Base-by-base conservation (phyloP, 2,888 invertebrate species). In the Cataglyphis altisquamis region DNA sequence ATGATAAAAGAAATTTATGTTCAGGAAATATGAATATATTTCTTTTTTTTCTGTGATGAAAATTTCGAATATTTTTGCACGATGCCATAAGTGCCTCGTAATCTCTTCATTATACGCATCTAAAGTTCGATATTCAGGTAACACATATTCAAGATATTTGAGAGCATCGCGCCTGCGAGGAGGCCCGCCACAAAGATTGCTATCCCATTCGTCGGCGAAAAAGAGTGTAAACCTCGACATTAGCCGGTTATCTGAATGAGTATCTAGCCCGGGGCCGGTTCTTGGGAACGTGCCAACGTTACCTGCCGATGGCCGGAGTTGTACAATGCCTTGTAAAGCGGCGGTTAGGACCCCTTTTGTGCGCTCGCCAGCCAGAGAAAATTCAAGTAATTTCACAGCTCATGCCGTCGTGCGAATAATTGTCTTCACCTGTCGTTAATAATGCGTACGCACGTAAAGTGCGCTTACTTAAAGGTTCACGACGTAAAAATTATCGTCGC, bases 221-320 rank as follows among this genome's bases (percentile, higher is more conserved):
- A 90, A 86, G 86, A 90, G 85, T 83, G 87, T 83, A 87, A 90
- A 89, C 88, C 88, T 85, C 80, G 83, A 80, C 82, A 91, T 91
- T 89, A 89, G 90, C 86, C 80, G 84, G 86, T 86, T 90, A 90
- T 90, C 90, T 85, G 81, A 78, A 78, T 18, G 86, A 87, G 62
- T 83, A 88, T 86, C 88, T 85, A 89, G 83, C 87, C 83, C 60
- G 63, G 32, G 83, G 82, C 84, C 84, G 81, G 82, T 87, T 87
- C 89, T 88, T 86, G 90, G 87, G 83, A 87, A 90, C 83, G 88
- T 90, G 90, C 90, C 90, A 90, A 67, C 21, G 82, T 39, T 18
- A 52, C 29, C 39, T 67, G 68, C 15, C 62, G 84, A 88, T 82
- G 81, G 52, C 57, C 41, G 29, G 81, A 81, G 84, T 86, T 83